phyloP scores from a whole-genome alignment of 2,797 vertebrate genomes.

The Enteromius radiatus region DNA sequence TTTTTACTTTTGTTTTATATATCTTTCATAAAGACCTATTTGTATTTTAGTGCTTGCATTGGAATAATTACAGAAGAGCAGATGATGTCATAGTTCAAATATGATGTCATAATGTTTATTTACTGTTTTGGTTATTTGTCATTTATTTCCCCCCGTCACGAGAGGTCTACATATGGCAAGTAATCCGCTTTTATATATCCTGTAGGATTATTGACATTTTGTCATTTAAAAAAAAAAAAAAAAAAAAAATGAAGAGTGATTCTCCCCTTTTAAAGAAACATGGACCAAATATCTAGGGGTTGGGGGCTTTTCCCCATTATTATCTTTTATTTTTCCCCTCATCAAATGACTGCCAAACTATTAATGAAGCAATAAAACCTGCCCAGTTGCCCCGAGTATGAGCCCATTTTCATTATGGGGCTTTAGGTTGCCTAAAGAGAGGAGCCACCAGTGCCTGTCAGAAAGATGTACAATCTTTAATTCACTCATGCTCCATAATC shows the following conservation, averaged over 20 bases:
- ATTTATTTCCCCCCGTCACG: neutral
- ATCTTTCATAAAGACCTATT: slow-evolving; percentile 73
- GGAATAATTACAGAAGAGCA: slow-evolving; percentile 58
- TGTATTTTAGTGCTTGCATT: slow-evolving; percentile 60
- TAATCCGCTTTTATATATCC: neutral
- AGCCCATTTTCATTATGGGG: slow-evolving; percentile 16
- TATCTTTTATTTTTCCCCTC: neutral
- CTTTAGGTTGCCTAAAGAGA: slow-evolving; percentile 44
- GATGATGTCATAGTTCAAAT: slow-evolving; percentile 7
- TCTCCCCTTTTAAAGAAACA: slow-evolving; percentile 7
- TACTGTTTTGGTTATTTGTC: slow-evolving; percentile 27
- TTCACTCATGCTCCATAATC: neutral
- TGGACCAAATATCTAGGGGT: slow-evolving; percentile 52
- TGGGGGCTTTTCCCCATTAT: neutral
- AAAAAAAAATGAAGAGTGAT: neutral
- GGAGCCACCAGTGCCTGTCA: slow-evolving; percentile 55
- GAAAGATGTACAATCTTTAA: slow-evolving; percentile 11
- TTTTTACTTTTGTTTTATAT: slow-evolving; percentile 62
- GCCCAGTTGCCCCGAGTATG: neutral
- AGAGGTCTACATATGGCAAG: neutral
- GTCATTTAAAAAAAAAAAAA: neutral
- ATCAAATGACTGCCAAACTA: slow-evolving; percentile 25
- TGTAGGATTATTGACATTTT: neutral
- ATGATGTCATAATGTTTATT: slow-evolving; percentile 21
- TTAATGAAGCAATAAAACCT: slow-evolving; percentile 41